phyloP scores from a whole-genome alignment of 2,888 invertebrate species.

The Cataglyphis cursor region DNA sequence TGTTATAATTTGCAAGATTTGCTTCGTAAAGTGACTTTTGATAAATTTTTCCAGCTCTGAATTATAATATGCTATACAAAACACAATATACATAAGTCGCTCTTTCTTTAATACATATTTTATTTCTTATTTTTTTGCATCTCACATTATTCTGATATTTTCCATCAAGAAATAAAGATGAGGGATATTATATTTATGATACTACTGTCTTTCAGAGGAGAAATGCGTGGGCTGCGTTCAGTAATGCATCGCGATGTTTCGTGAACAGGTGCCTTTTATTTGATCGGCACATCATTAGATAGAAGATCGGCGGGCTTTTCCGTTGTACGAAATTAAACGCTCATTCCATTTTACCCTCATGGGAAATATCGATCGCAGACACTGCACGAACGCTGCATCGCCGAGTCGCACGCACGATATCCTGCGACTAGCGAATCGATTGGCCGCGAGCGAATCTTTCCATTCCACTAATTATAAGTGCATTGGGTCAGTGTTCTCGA shows the following conservation, averaged over 20 bases:
- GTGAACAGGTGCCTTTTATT: conserved; percentile 9
- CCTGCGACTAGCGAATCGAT: conserved; percentile 26
- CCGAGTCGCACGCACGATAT: conserved; percentile 38
- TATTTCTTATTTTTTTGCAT: conserved; percentile 5
- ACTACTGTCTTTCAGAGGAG: neutral
- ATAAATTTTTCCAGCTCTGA: neutral
- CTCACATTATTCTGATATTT: neutral
- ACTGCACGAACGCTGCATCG: conserved; percentile 28
- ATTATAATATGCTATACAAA: neutral
- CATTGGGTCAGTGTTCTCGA: conserved; percentile 25
- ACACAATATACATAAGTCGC: neutral
- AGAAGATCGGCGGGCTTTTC: conserved; percentile 15
- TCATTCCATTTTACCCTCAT: conserved; percentile 41
- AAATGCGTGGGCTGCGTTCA: neutral
- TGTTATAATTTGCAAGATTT: neutral
- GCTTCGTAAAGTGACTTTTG: neutral
- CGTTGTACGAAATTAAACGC: conserved; percentile 43
- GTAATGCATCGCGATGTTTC: neutral
- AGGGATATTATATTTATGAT: neutral
- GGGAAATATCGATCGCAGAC: conserved; percentile 42
- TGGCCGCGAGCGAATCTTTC: conserved; percentile 21
- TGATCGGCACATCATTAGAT: conserved; percentile 33
- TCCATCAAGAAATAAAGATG: neutral
- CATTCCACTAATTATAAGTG: conserved; percentile 2
- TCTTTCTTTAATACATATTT: neutral